Conservation (phyloP, 2,797 vertebrate species). For the Pogoniulus pusillus region DNA sequence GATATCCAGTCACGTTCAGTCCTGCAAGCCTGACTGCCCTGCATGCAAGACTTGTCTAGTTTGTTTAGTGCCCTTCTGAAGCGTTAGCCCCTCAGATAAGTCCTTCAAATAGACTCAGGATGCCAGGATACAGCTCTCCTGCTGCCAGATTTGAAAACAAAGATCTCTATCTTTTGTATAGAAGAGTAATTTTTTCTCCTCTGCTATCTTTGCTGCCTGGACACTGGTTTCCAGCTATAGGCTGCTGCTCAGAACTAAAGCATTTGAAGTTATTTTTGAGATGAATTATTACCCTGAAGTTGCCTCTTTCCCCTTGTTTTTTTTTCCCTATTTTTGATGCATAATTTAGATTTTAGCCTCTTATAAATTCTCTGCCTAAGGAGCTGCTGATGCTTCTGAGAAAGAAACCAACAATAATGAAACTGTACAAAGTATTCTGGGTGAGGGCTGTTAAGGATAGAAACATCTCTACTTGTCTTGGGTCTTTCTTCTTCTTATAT, state of each 20-base stretch:
- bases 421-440: background rate
- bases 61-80: background rate
- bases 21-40: background rate
- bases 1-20: background rate
- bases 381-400: slow-evolving; percentile 26
- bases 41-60: background rate
- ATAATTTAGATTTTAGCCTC: slow-evolving; percentile 62
- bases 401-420: background rate
- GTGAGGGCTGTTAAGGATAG: background rate
- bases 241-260: background rate
- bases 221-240: background rate
- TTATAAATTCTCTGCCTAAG: background rate
- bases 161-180: background rate
- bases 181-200: background rate
- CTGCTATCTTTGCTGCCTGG: slow-evolving; percentile 27
- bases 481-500: background rate
- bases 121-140: background rate
- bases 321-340: slow-evolving; percentile 15
- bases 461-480: background rate
- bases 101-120: background rate
- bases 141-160: background rate
- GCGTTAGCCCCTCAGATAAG: background rate
- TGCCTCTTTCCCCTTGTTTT: background rate
- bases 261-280: slow-evolving; percentile 35
- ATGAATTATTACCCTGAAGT: slow-evolving; percentile 12